Percentiles rank a stretch among this genome's conserved stretches.
Conservation (phyloP, 2,797 vertebrate species). For the Acanthopagrus latus region DNA sequence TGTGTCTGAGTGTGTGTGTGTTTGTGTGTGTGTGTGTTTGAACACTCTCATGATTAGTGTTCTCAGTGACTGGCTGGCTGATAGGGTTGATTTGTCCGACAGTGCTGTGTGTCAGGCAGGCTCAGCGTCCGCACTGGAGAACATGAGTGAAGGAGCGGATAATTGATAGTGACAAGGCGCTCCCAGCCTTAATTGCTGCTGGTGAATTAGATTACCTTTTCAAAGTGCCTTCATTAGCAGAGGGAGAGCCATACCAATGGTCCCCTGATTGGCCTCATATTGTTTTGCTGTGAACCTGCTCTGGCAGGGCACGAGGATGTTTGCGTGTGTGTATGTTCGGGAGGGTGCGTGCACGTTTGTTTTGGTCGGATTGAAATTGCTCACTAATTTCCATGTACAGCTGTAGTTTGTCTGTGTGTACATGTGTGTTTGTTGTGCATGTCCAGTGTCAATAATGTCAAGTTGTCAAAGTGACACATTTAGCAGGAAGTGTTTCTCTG, state of each 20-base stretch:
- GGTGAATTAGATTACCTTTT: constrained; percentile 89
- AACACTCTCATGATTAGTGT: constrained; percentile 79
- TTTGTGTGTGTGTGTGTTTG: constrained; percentile 65
- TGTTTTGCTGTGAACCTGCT: constrained; percentile 82
- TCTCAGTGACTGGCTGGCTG: constrained; percentile 78
- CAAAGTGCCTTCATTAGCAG: constrained; percentile 87
- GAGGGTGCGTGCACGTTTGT: constrained; percentile 55
- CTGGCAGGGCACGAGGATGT: constrained; percentile 61
- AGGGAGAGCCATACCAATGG: constrained; percentile 83
- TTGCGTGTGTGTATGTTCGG: constrained; percentile 26
- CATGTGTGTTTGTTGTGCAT: constrained; percentile 16
- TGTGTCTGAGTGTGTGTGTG: constrained; percentile 39
- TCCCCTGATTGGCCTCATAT: constrained; percentile 85
- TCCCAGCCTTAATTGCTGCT: constrained; percentile 86
- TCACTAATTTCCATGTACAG: constrained; percentile 61
- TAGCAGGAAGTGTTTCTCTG: constrained; percentile 17
- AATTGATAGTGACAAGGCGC: constrained; percentile 88
- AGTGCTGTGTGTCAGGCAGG: constrained; percentile 79
- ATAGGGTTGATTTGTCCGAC: constrained; percentile 83
- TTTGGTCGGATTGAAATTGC: constrained; percentile 66
- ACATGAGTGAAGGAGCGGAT: constrained; percentile 85
- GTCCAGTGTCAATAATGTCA: constrained; percentile 40
- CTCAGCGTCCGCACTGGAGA: constrained; percentile 76
- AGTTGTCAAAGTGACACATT: constrained; percentile 45
- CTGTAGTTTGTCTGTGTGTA: constrained; percentile 46